A percentile compares a stretch with the other conserved stretches of the same genome.
These are phyloP conservation scores for Nymphicus hollandicus DNA, from an alignment of 2,113 vertebrate genomes.

Conservation along the genomic window DNA sequence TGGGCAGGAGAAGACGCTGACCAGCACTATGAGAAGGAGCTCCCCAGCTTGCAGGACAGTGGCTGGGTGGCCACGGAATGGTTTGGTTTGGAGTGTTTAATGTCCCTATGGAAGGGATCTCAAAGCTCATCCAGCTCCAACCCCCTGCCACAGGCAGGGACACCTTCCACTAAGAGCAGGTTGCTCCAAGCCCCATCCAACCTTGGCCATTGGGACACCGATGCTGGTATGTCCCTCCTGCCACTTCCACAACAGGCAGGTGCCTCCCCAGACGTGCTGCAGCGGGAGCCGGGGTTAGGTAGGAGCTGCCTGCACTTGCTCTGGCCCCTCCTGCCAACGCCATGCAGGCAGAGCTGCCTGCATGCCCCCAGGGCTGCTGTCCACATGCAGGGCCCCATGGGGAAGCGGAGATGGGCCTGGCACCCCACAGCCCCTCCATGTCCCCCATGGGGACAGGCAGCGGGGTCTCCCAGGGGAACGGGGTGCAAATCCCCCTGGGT, in stretches of 20 bases:
- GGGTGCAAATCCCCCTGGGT: background rate
- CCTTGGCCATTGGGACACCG: background rate
- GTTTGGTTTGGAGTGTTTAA: background rate
- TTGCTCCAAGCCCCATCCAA: background rate
- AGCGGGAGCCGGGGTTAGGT: background rate
- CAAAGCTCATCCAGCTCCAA: background rate
- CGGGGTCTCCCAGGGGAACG: background rate
- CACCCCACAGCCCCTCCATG: background rate
- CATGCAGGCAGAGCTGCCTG: background rate
- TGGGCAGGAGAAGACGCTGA: background rate
- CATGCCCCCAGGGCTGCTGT: background rate
- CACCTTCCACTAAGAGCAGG: background rate
- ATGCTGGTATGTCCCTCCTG: background rate
- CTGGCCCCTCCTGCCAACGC: background rate
- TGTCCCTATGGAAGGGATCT: background rate
- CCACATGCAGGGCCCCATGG: rapidly evolving
- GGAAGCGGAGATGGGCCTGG: rapidly evolving
- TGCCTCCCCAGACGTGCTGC: background rate
- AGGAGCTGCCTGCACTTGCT: background rate
- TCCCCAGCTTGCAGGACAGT: background rate
- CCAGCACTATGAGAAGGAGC: background rate
- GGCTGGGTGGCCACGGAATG: background rate
- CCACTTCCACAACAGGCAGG: background rate
- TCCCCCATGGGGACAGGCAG: rapidly evolving
- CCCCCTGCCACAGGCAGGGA: background rate